Conservation (phyloP, 2,888 invertebrate genomes). For the Itoplectis maculator region DNA sequence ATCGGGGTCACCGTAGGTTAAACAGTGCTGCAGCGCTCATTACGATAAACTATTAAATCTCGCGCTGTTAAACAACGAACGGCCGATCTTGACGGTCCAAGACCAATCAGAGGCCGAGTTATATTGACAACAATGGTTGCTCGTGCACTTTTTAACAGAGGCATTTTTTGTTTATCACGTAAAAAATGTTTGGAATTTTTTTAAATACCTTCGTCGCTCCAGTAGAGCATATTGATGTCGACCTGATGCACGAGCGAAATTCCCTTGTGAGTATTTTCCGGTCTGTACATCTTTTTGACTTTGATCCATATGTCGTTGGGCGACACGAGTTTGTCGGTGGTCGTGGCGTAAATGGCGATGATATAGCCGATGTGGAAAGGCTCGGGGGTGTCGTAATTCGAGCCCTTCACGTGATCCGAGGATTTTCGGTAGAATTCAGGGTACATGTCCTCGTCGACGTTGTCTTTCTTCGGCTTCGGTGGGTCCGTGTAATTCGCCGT, state of each 20-base stretch:
- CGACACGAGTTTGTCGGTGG: slow-evolving; percentile 85
- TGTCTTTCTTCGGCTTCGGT: slow-evolving; percentile 79
- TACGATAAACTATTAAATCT: no score
- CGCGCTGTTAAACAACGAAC: no score
- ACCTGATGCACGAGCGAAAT: slow-evolving; percentile 86
- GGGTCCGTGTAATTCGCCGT: slow-evolving; percentile 63
- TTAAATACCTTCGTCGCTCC: slow-evolving; percentile 90
- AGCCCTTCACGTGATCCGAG: slow-evolving; percentile 89
- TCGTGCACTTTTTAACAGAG: no score
- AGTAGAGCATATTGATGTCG: slow-evolving; percentile 91
- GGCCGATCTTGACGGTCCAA: no score
- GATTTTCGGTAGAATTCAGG: slow-evolving; percentile 93
- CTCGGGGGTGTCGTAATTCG: slow-evolving; percentile 90
- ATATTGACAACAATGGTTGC: no score
- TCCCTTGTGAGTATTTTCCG: slow-evolving; percentile 90
- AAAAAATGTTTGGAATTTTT: no score
- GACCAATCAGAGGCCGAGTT: no score
- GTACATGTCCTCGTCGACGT: slow-evolving; percentile 90
- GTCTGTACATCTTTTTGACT: slow-evolving; percentile 90
- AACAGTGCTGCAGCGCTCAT: no score
- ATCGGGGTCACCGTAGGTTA: no score
- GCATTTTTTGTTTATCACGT: not conserved
- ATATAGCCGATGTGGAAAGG: slow-evolving; percentile 92
- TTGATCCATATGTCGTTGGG: slow-evolving; percentile 88
- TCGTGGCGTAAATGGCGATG: slow-evolving; percentile 87